phyloP scores from a whole-genome alignment of 2,888 invertebrate genomes.

The Sicus ferrugineus region DNA sequence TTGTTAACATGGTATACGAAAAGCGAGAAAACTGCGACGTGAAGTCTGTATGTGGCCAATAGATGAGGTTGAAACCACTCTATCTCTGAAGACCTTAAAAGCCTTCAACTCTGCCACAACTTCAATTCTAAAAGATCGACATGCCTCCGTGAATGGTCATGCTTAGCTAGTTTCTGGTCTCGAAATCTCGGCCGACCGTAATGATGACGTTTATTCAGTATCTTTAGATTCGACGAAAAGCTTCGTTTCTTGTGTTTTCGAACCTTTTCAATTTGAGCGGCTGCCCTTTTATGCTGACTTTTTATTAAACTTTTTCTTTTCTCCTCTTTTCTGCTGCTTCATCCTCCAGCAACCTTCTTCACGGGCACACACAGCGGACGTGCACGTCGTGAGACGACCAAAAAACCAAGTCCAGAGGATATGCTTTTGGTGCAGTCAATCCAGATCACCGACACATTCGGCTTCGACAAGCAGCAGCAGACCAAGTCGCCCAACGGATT shows the following conservation, averaged over 20 bases:
- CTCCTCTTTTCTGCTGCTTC: conserved; percentile 5
- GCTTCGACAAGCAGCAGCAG: conserved; percentile 75
- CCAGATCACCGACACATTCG: conserved; percentile 92
- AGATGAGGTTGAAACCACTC: too few relatives aligned
- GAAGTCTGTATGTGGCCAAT: too few relatives aligned
- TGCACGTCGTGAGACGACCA: conserved; percentile 56
- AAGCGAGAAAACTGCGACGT: too few relatives aligned
- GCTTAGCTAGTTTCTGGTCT: conserved; percentile 34
- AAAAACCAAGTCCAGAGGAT: conserved; percentile 72
- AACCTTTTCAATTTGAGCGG: not conserved
- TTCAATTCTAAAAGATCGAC: too few relatives aligned
- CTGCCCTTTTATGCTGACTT: not conserved
- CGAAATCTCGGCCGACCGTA: conserved; percentile 29
- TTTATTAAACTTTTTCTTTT: conserved; percentile 10
- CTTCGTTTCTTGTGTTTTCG: conserved; percentile 1
- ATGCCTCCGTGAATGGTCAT: conserved; percentile 29
- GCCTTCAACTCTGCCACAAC: too few relatives aligned
- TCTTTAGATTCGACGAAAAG: conserved; percentile 36
- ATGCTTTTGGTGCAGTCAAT: conserved; percentile 89
- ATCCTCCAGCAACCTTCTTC: conserved; percentile 39
- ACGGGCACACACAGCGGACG: conserved; percentile 41
- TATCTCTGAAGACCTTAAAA: too few relatives aligned
- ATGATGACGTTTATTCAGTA: conserved; percentile 46
- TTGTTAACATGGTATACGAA: too few relatives aligned
- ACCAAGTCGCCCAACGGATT: conserved; percentile 63